phyloP scores from a whole-genome alignment of 2,113 vertebrate species.

The Haemorhous mexicanus region DNA sequence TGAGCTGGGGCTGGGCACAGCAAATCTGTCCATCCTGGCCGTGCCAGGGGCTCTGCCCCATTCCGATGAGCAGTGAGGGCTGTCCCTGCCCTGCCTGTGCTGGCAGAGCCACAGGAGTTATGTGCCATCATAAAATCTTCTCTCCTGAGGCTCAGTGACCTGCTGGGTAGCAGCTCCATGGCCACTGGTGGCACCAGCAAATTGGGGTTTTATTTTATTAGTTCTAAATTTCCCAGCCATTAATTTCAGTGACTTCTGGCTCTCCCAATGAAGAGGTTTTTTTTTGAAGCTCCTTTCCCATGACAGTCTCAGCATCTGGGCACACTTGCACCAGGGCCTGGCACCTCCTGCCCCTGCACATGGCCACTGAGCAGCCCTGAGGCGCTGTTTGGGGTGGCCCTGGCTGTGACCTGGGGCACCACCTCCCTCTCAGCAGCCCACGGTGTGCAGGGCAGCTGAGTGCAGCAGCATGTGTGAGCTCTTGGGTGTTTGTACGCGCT shows the following conservation, averaged over 20 bases:
- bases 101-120: neutral
- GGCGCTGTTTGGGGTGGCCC: neutral
- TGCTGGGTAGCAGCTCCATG: neutral
- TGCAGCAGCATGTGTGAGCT: neutral
- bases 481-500: accelerated
- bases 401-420: neutral
- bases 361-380: neutral
- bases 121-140: neutral
- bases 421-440: neutral
- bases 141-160: neutral
- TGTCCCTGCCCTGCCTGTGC: accelerated
- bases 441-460: neutral
- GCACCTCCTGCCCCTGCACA: neutral
- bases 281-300: neutral
- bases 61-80: neutral
- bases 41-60: neutral
- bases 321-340: accelerated
- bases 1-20: neutral
- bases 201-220: neutral
- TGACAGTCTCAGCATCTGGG: neutral
- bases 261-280: neutral
- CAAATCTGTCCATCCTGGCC: neutral
- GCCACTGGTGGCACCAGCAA: neutral
- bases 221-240: constrained; percentile 28
- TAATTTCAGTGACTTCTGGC: neutral